phyloP scores from a whole-genome alignment of 2,888 invertebrate species.

The Rhagium mordax region DNA sequence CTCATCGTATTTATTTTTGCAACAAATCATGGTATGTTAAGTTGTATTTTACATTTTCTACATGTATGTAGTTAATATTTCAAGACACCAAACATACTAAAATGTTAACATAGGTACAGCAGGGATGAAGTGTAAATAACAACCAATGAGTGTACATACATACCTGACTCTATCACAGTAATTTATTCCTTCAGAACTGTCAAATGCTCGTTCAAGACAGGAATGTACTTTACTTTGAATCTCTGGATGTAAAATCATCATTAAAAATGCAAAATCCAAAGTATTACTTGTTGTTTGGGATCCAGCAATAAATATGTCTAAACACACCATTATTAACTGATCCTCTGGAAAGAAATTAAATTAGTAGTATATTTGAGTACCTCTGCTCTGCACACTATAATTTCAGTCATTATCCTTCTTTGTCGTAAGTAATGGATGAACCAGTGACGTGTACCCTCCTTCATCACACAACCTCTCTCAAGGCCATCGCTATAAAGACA shows the following conservation, averaged over 20 bases:
- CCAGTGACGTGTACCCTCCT: too few species aligned
- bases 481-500: too few species aligned
- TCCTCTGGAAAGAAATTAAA: slow-evolving; percentile 71
- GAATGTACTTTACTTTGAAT: slow-evolving; percentile 74
- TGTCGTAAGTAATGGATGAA: too few species aligned
- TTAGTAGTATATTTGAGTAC: not conserved
- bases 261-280: slow-evolving; percentile 75
- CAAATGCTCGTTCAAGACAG: slow-evolving; percentile 72
- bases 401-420: too few species aligned
- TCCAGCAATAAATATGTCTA: slow-evolving; percentile 81
- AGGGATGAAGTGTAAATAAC: not conserved
- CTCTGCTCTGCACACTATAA: too few species aligned
- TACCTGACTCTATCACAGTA: slow-evolving; percentile 71
- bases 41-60: too few species aligned
- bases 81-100: too few species aligned
- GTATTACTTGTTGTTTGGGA: slow-evolving; percentile 77
- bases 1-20: too few species aligned
- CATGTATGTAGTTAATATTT: too few species aligned
- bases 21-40: too few species aligned
- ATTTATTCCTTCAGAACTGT: slow-evolving; percentile 67
- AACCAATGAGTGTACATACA: slow-evolving; percentile 21
- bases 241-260: slow-evolving; percentile 74
- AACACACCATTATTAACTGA: slow-evolving; percentile 76
- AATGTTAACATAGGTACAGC: too few species aligned
- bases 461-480: too few species aligned